These are phyloP conservation scores for Melipona bicolor DNA, from an alignment of 2,888 invertebrate species.

Conservation along the genomic window DNA sequence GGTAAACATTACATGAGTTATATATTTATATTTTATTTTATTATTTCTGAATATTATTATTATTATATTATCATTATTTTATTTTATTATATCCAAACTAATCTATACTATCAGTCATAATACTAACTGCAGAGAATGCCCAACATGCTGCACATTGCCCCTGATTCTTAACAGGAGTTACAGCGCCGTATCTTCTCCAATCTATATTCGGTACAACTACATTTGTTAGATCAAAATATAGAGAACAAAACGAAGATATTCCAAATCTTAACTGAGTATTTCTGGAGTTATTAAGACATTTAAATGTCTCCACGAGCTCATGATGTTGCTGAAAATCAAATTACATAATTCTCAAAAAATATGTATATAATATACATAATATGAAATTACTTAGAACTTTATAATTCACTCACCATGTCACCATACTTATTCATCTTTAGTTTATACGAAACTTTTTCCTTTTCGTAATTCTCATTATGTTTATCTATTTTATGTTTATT, in stretches of 20 bases:
- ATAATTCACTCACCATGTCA: conserved; percentile 87
- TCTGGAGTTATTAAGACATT: conserved; percentile 88
- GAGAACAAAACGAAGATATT: conserved; percentile 82
- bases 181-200: conserved; percentile 94
- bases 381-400: conserved; percentile 20
- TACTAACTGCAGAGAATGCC: conserved; percentile 86
- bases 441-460: conserved; percentile 88
- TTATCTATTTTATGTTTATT: conserved; percentile 93
- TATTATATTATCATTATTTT: neutral
- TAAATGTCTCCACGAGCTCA: conserved; percentile 89
- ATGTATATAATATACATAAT: neutral
- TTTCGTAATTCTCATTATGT: conserved; percentile 91
- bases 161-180: conserved; percentile 95
- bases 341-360: neutral
- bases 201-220: conserved; percentile 89
- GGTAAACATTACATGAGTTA: no score
- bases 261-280: conserved; percentile 53
- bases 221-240: conserved; percentile 89
- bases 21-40: neutral
- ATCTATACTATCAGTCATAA: neutral
- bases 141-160: conserved; percentile 90
- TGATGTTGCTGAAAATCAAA: conserved; percentile 87
- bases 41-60: no score
- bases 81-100: neutral
- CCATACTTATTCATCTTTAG: conserved; percentile 93